A percentile compares a stretch with the other conserved stretches of the same genome.
These are phyloP conservation scores for Limnodromus scolopaceus DNA, from an alignment of 2,797 vertebrate genomes.

Conservation along the genomic window DNA sequence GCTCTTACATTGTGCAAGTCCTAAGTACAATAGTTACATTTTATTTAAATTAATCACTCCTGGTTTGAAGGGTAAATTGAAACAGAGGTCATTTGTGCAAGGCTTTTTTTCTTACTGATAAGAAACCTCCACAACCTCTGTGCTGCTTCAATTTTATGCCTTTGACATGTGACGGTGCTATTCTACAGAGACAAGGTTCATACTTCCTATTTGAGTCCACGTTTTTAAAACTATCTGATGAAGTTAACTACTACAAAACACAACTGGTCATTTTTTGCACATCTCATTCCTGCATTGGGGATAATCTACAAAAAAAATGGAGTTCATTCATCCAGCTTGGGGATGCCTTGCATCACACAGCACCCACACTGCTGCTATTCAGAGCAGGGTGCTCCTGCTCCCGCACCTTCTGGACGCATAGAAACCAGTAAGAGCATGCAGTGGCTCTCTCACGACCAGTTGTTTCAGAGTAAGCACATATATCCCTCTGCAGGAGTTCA, in stretches of 20 bases:
- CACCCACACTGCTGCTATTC: background rate
- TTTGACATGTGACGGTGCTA: background rate
- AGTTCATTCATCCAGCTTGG: background rate
- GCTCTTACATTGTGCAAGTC: background rate
- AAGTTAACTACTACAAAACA: background rate
- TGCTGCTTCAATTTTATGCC: background rate
- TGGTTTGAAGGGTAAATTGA: background rate
- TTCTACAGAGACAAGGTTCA: background rate
- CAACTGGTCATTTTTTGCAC: background rate
- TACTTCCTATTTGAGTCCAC: background rate
- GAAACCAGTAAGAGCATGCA: background rate
- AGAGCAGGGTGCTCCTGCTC: background rate
- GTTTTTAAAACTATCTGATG: background rate
- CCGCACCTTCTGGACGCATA: background rate
- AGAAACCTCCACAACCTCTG: background rate
- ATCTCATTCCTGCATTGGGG: background rate
- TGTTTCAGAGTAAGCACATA: background rate
- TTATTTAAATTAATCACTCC: background rate
- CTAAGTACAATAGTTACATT: background rate
- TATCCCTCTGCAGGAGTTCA: background rate
- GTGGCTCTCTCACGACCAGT: background rate
- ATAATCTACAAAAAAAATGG: background rate
- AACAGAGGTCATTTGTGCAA: background rate
- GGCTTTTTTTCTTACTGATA: background rate
- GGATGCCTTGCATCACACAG: background rate